These are phyloP conservation scores for Aphelinus certus DNA, from an alignment of 1,140 invertebrate species.

Conservation along the genomic window DNA sequence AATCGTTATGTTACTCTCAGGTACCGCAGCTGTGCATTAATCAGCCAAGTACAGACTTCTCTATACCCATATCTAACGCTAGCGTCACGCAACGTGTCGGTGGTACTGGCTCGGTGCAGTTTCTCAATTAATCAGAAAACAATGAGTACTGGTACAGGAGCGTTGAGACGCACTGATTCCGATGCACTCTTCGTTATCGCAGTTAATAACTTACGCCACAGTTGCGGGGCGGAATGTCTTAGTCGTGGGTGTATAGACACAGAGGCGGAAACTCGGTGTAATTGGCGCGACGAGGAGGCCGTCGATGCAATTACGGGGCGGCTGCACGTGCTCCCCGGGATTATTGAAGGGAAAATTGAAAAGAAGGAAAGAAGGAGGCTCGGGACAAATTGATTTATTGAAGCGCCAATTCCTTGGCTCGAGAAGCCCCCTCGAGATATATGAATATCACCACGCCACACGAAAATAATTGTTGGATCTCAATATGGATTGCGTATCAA, in stretches of 20 bases:
- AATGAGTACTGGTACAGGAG: background rate
- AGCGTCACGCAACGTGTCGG: no score
- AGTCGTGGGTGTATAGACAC: no score
- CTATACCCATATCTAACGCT: no score
- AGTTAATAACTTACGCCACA: slow-evolving; percentile 9
- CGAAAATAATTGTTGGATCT: no score
- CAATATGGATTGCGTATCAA: no score
- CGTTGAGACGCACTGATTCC: background rate
- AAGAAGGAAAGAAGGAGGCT: background rate
- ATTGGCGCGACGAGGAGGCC: background rate
- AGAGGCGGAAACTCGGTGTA: background rate
- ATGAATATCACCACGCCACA: no score
- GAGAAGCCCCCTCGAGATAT: no score
- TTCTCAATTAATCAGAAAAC: slow-evolving; percentile 14
- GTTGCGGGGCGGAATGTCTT: no score
- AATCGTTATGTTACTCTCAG: no score
- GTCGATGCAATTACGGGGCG: background rate
- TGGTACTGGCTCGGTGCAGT: background rate
- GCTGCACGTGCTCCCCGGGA: background rate
- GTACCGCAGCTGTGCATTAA: no score
- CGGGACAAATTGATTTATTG: background rate
- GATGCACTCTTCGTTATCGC: slow-evolving; percentile 4
- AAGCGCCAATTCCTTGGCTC: no score
- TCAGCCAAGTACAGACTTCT: no score
- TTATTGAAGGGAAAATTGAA: background rate